phyloP scores from a whole-genome alignment of 2,888 invertebrate species.

The Drosophila stalkeri region DNA sequence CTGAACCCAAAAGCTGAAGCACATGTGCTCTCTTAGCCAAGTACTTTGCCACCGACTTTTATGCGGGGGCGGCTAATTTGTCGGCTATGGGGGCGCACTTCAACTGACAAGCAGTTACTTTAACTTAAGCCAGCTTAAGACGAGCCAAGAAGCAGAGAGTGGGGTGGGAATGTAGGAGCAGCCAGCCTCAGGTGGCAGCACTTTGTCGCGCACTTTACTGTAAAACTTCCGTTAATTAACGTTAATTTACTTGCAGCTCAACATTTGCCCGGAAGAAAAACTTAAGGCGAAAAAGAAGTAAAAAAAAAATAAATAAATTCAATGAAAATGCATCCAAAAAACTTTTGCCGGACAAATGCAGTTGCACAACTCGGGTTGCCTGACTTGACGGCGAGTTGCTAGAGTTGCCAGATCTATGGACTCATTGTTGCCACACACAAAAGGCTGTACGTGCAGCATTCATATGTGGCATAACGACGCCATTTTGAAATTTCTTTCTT shows the following conservation, averaged over 20 bases:
- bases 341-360: conserved; percentile 38
- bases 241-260: conserved; percentile 78
- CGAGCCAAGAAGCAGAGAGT: background rate
- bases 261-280: conserved; percentile 55
- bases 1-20: conserved; percentile 24
- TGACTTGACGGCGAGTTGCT: conserved; percentile 12
- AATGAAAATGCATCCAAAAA: conserved; percentile 5
- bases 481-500: conserved; percentile 58
- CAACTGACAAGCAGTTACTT: conserved; percentile 53
- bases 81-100: conserved; percentile 33
- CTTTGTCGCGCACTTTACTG: conserved; percentile 58
- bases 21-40: conserved; percentile 25
- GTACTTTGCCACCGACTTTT: conserved; percentile 17
- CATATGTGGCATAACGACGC: conserved; percentile 52
- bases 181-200: conserved; percentile 40
- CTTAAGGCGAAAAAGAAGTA: conserved; percentile 3
- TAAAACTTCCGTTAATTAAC: conserved; percentile 80
- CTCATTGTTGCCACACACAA: conserved; percentile 28
- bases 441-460: conserved; percentile 57
- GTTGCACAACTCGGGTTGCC: conserved; percentile 24
- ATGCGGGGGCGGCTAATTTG: conserved; percentile 48
- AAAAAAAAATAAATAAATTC: conserved; percentile 13
- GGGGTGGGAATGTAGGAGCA: no score
- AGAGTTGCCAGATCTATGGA: conserved; percentile 27
- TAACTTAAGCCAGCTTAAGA: conserved; percentile 28